Conservation (phyloP, 2,888 invertebrate genomes). For the Pyrgus malvae region DNA sequence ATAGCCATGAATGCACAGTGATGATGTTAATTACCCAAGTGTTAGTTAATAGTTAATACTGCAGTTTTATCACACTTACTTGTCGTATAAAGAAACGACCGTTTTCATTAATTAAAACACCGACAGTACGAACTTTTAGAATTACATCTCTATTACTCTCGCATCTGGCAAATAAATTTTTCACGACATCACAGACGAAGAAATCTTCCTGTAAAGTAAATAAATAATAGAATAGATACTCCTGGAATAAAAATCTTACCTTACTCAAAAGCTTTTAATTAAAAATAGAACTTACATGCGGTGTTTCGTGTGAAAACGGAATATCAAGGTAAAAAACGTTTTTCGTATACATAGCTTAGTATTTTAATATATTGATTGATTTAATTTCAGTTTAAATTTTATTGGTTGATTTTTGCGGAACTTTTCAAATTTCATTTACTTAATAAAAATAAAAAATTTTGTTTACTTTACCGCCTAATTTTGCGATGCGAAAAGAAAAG, state of each 20-base stretch:
- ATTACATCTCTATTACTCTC: slow-evolving; percentile 38
- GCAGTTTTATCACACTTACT: too few species aligned
- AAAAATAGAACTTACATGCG: slow-evolving; percentile 41
- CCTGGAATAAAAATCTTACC: neutral
- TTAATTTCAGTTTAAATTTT: neutral
- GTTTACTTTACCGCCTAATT: too few species aligned
- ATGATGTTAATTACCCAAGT: too few species aligned
- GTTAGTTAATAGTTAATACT: too few species aligned
- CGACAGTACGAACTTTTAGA: slow-evolving; percentile 57
- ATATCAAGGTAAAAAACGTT: slow-evolving; percentile 44
- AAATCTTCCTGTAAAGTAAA: slow-evolving; percentile 48
- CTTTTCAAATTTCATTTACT: too few species aligned
- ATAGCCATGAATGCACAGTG: too few species aligned
- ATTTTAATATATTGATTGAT: neutral
- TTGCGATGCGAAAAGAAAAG: too few species aligned
- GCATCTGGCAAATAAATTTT: slow-evolving; percentile 43
- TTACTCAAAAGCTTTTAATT: neutral
- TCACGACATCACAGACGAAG: slow-evolving; percentile 47
- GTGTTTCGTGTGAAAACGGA: slow-evolving; percentile 48
- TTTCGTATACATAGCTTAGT: slow-evolving; percentile 35
- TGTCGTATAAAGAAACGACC: slow-evolving; percentile 56
- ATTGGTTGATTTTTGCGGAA: neutral
- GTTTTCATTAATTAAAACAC: slow-evolving; percentile 54
- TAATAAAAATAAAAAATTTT: too few species aligned
- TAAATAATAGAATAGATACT: neutral